Percentiles rank a stretch among this genome's conserved stretches.
phyloP scores from a whole-genome alignment of 2,113 vertebrate species.

The Cyrtonyx montezumae region DNA sequence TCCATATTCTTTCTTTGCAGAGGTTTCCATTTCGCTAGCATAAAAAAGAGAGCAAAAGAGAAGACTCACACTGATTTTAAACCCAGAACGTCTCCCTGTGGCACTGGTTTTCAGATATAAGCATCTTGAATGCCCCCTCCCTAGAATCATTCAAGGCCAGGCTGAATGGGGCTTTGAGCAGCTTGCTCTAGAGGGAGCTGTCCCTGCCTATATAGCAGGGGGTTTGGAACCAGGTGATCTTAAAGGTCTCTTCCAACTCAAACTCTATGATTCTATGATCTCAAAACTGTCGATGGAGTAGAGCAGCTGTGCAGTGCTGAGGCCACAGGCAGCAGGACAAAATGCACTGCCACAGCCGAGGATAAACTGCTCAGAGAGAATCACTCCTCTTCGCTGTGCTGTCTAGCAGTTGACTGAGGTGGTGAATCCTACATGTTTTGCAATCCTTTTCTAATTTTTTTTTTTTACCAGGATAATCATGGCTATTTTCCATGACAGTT shows the following conservation, averaged over 20 bases:
- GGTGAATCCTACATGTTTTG: background rate
- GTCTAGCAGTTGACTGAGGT: background rate
- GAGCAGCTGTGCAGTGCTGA: fast-evolving
- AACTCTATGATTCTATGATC: too few species aligned
- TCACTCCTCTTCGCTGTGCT: fast-evolving
- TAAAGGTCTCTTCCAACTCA: too few species aligned
- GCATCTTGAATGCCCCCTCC: too few species aligned
- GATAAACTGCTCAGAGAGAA: background rate
- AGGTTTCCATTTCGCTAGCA: background rate
- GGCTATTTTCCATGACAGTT: background rate
- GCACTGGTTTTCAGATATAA: background rate
- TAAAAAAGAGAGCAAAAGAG: background rate
- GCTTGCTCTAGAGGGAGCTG: too few species aligned
- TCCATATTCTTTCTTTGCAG: background rate
- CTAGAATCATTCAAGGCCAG: too few species aligned
- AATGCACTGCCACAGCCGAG: background rate
- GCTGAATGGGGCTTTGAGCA: too few species aligned
- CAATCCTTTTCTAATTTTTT: background rate
- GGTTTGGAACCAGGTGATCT: too few species aligned
- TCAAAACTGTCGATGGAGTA: background rate
- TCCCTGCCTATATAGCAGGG: too few species aligned
- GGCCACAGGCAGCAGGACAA: background rate
- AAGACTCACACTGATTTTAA: background rate
- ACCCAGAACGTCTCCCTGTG: background rate
- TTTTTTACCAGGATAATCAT: background rate